These are phyloP conservation scores for Mormyrops boulengeri DNA, from an alignment of 2,797 vertebrate species.

Conservation along the genomic window DNA sequence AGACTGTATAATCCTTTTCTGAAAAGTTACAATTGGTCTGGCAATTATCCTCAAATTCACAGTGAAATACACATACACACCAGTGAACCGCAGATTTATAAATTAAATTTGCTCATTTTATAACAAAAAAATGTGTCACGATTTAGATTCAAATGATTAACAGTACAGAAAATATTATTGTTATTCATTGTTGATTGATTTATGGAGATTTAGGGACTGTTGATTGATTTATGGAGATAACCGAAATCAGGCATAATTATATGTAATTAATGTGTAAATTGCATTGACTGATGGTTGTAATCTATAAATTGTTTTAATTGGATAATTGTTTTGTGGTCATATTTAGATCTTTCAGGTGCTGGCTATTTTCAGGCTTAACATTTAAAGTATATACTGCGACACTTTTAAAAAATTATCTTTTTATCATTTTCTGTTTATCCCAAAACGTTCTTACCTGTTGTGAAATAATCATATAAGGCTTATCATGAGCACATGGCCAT, in stretches of 20 bases:
- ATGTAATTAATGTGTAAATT: slow-evolving; percentile 1
- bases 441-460: not conserved
- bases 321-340: not conserved
- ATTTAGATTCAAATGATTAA: not conserved
- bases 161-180: not conserved
- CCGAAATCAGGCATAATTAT: not conserved
- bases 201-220: not conserved
- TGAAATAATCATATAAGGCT: not conserved
- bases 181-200: not conserved
- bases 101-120: not conserved
- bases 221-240: slow-evolving; percentile 7
- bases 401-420: not conserved
- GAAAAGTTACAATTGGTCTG: not conserved
- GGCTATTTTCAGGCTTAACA: slow-evolving; percentile 5
- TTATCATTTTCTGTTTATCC: not conserved
- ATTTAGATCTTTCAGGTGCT: not conserved
- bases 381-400: not conserved
- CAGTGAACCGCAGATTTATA: not conserved
- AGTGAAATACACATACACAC: slow-evolving; percentile 3
- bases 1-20: slow-evolving; percentile 60
- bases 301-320: slow-evolving; percentile 11
- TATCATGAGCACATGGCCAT: not conserved
- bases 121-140: not conserved
- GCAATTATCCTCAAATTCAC: not conserved
- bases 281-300: slow-evolving; percentile 1